phyloP scores from a whole-genome alignment of 2,888 invertebrate genomes.

The Mimachlamys varia region DNA sequence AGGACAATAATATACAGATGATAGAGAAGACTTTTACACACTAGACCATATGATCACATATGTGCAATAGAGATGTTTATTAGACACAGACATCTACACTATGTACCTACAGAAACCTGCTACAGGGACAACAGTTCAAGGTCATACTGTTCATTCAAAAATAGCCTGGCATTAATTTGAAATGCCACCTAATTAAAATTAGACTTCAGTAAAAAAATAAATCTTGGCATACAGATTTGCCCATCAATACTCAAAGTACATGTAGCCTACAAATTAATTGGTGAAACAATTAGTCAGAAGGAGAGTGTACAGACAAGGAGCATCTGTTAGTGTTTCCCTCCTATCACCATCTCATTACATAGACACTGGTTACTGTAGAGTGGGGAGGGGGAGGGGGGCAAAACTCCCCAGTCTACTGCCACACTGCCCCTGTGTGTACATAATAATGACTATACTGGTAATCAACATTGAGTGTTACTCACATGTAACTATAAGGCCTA shows the following conservation, averaged over 20 bases:
- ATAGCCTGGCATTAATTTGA: neutral
- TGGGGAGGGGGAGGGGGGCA: too few species aligned
- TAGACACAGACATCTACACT: neutral
- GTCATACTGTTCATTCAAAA: neutral
- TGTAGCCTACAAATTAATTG: neutral
- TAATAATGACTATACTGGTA: too few species aligned
- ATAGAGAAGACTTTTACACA: too few species aligned
- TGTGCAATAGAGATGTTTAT: neutral
- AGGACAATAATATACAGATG: too few species aligned
- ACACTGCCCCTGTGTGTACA: neutral
- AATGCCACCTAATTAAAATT: neutral
- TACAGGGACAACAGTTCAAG: neutral
- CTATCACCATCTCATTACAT: neutral
- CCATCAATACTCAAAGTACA: neutral
- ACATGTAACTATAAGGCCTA: too few species aligned
- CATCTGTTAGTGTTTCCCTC: neutral
- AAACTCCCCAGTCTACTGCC: neutral
- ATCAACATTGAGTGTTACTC: too few species aligned
- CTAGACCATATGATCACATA: too few species aligned
- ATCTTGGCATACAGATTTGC: neutral
- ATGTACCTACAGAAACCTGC: neutral
- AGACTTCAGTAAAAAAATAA: neutral
- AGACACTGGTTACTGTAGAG: neutral
- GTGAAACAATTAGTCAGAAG: neutral
- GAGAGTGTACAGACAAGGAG: neutral